phyloP scores from a whole-genome alignment of 2,888 invertebrate genomes.

The Heliothis peltigera region DNA sequence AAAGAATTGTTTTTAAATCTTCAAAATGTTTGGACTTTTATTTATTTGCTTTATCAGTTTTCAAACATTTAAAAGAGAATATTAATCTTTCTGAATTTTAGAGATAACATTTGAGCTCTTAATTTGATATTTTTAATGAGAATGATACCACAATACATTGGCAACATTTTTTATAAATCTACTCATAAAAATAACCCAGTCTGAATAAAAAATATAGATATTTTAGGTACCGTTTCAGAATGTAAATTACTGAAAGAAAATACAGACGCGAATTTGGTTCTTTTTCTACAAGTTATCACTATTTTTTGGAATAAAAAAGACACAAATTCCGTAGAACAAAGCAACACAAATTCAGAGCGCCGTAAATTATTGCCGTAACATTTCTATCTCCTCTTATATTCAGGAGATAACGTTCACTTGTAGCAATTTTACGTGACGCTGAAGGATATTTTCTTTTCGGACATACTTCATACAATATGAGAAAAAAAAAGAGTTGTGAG shows the following conservation, averaged over 20 bases:
- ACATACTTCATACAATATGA: constrained; percentile 11
- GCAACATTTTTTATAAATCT: too few species aligned
- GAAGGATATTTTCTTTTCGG: background rate
- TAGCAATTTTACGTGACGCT: background rate
- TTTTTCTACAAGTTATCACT: background rate
- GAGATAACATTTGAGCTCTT: background rate
- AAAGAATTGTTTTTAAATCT: too few species aligned
- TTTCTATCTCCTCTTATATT: background rate
- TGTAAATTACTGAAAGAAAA: too few species aligned
- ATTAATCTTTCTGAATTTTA: background rate
- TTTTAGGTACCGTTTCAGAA: too few species aligned
- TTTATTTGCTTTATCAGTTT: background rate
- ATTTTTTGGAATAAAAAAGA: background rate
- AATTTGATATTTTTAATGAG: too few species aligned
- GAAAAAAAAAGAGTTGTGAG: constrained; percentile 17
- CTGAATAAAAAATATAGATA: too few species aligned
- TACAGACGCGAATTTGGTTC: background rate
- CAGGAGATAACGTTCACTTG: background rate
- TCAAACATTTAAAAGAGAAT: background rate
- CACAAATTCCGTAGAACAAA: background rate
- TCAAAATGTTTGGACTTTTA: background rate
- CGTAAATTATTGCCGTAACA: background rate
- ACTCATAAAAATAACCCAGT: too few species aligned
- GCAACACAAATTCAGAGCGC: background rate
- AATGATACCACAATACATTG: too few species aligned